Evolutionary conservation across 2,888 invertebrate genomes (phyloP), one percentile per base, ranked within the genome.

Genomic region (Lampropteryx suffumata): DNA sequence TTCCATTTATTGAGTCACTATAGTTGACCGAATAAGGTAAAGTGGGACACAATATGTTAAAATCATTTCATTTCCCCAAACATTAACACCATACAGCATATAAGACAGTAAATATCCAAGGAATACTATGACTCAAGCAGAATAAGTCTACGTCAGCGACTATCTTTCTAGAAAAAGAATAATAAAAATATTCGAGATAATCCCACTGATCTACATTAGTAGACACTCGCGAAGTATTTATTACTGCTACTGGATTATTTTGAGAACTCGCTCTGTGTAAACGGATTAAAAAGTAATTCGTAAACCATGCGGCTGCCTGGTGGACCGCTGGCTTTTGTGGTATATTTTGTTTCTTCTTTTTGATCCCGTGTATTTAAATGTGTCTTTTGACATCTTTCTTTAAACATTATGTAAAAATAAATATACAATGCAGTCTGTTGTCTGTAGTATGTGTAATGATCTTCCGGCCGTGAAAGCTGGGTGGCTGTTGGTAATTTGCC

Each of bases 151-250:
- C 41, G 32, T n/a, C 21, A 32, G 12, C 12, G 11, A 12, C 24
- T 36, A 26, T 8, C 13, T 14, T 13, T 4, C 29, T 14, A 34
- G 14, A 17, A 24, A 32, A 43, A 55, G 33, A 47, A 49, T 52
- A 60, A 66, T 65, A 72, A 66, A 65, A 64, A 59, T 50, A 63
- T 63, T 42, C 52, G 45, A 41, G 46, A 62, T 62, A 62, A 65
- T 62, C 56, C 56, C 44, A 58, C 60, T 59, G 55, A 65, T 69
- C 66, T 61, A 62, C 64, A 64, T 21, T 60, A 64, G 59, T 63
- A 60, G 61, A 58, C 55, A 42, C 55, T 61, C 64, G 58, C 62
- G 69, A 67, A 61, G 59, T 68, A 62, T 72, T 73, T 73, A 75
- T 73, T 62, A 57, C 60, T 35, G 41, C 58, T 41, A 43, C 47